Base-by-base conservation (phyloP, 2,113 vertebrate genomes). In the Okapia johnstoni region DNA sequence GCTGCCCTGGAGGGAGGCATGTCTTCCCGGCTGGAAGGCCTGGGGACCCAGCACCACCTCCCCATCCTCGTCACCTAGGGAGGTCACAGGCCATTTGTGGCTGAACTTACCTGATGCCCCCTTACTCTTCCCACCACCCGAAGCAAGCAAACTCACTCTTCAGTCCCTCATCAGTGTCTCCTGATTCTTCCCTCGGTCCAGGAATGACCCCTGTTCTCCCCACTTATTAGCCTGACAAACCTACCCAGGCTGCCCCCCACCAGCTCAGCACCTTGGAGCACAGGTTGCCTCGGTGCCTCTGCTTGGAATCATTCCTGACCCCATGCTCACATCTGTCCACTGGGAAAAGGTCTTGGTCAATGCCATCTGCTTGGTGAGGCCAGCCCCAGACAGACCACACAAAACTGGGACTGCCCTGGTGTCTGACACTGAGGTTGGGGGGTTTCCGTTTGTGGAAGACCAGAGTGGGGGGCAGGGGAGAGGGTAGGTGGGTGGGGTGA, bases 321-420 rank as follows among this genome's bases (percentile, higher is more conserved):
- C 15, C n/a, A 54, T 0, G 1, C 33, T 36, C 21, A 43, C 25
- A n/a, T 36, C 52, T 30, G 48, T 54, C 43, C 26, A 0, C 25
- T 84, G 77, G 85, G 40, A 23, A n/a, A 54, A 96, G 77, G 61
- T 46, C 54, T 48, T 5, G 57, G 40, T 85, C 63, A 26, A 16
- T 43, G 80, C 63, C 30, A 58, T 55, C 46, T 6, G 1, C 54
- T 84, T 0, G 0, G n/a, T 7, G 46, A 84, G 83, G 46, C 54
- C 8, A 33, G 3, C 26, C 30, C 36, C 10, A 13, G 52, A 80
- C 7, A 28, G 6, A 15, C 15, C n/a, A 40, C 0, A 25, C 52
- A 52, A 61, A 58, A 25, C 2, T 26, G 61, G 76, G 52, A 46
- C 43, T 17, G 30, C 16, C 10, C 15, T 15, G 11, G 5, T 3